Evolutionary conservation across 2,888 invertebrate genomes (phyloP).

Genomic region (Pachymerium ferrugineum): DNA sequence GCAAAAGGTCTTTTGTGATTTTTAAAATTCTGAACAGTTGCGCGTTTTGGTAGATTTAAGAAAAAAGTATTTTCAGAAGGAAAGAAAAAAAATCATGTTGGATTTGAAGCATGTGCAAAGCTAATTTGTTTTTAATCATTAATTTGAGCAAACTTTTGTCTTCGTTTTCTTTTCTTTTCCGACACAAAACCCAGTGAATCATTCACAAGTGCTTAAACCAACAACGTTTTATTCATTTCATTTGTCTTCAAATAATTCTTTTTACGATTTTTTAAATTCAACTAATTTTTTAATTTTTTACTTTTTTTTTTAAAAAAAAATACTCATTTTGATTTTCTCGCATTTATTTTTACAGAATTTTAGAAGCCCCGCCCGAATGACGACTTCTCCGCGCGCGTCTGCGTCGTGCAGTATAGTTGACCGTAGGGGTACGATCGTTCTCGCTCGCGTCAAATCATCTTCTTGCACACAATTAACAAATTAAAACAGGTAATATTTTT

Average conservation of each 20-base stretch:
- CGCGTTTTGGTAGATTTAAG: constrained; percentile 6
- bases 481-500: too few relatives aligned
- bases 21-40: constrained; percentile 9
- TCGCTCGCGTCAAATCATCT: not conserved
- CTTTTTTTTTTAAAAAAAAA: not conserved
- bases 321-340: not conserved
- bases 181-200: not conserved
- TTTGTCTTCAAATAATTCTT: not conserved
- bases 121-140: constrained; percentile 20
- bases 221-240: not conserved
- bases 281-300: not conserved
- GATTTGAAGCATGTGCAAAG: constrained; percentile 11
- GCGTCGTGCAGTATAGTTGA: not conserved
- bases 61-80: not conserved
- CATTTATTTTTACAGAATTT: not conserved
- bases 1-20: not conserved
- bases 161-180: not conserved
- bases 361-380: not conserved
- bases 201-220: constrained; percentile 5
- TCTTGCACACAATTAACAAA: not conserved
- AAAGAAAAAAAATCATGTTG: not conserved
- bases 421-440: not conserved
- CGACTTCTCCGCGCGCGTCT: not conserved
- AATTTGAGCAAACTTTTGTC: constrained; percentile 18
- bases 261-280: too few relatives aligned